Conservation (phyloP, 2,797 vertebrate species). For the Buphagus erythrorhynchus region DNA sequence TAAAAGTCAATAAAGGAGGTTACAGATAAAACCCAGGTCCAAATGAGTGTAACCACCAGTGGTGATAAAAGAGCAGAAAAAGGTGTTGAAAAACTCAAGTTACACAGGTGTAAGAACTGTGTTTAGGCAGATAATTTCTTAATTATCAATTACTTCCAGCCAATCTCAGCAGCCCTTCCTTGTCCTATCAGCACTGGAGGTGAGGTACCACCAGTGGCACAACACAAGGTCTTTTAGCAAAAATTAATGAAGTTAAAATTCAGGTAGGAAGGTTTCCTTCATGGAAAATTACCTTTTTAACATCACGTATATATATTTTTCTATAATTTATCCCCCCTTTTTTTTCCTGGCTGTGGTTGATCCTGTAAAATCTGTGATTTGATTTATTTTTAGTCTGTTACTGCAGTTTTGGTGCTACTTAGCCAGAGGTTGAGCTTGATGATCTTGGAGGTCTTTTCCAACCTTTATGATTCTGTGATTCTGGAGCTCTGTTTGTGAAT, state of each 20-base stretch:
- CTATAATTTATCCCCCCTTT: accelerated
- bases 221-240: neutral
- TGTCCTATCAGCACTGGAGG: neutral
- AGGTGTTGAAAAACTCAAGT: neutral
- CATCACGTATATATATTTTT: neutral
- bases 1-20: neutral
- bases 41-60: neutral
- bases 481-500: neutral
- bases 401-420: neutral
- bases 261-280: neutral
- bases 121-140: neutral
- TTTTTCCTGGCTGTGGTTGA: neutral
- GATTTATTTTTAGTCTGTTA: neutral
- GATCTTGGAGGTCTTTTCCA: neutral
- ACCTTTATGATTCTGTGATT: neutral
- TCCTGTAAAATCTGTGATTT: neutral
- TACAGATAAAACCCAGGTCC: neutral
- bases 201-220: neutral
- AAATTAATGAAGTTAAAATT: neutral
- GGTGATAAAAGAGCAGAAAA: neutral
- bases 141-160: neutral
- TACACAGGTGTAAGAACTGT: neutral
- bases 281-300: neutral
- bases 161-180: neutral
- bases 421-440: neutral